Evolutionary conservation across 2,113 vertebrate genomes (phyloP).

Genomic region (sheep (Ovis aries)): ARS-UI_Ramb_v3.0 NC_056060.1:95794501-95795000

Average conservation of each 20-base stretch:
- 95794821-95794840: neutral
- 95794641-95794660: neutral
- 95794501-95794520: neutral
- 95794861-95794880: neutral
- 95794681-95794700: neutral
- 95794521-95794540: neutral
- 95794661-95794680: neutral
- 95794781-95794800: neutral
- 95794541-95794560: neutral
- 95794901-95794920: neutral
- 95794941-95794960: neutral
- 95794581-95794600: neutral
- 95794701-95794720: neutral
- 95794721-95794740: neutral
- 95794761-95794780: neutral
- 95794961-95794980: accelerated
- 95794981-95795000: neutral
- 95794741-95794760: neutral
- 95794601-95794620: neutral
- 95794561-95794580: neutral
- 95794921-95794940: neutral
- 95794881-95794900: neutral
- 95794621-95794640: neutral
- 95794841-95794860: neutral
- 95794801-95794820: neutral